These are phyloP conservation scores for Parambassis ranga DNA, from an alignment of 2,797 vertebrate species.

Conservation along the genomic window DNA sequence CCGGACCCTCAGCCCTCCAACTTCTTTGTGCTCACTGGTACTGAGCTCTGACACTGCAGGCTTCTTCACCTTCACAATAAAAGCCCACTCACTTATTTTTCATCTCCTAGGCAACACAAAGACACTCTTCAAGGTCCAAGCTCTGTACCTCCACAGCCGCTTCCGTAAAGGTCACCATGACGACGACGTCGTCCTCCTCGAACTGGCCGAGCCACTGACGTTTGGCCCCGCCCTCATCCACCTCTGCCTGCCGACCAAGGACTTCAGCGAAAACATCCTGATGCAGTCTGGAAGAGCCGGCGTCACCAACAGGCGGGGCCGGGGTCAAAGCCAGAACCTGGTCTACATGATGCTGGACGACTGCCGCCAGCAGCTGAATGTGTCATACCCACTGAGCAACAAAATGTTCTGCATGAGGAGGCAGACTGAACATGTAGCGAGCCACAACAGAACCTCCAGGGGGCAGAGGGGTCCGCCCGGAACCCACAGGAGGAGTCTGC, in stretches of 20 bases:
- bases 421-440: no score
- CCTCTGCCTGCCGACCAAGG: constrained; percentile 85
- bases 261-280: constrained; percentile 87
- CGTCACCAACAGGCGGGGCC: constrained; percentile 13
- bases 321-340: constrained; percentile 4
- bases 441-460: no score
- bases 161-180: constrained; percentile 63
- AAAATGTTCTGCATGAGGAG: constrained; percentile 87
- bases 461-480: not conserved
- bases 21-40: constrained; percentile 74
- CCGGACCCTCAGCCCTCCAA: not conserved
- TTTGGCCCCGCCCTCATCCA: constrained; percentile 73
- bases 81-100: no score
- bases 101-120: constrained; percentile 25
- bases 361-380: constrained; percentile 78
- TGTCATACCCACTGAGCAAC: constrained; percentile 81
- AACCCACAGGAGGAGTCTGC: not conserved
- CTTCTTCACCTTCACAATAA: no score
- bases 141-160: constrained; percentile 67
- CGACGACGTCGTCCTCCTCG: constrained; percentile 83
- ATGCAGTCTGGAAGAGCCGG: constrained; percentile 74
- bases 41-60: not conserved
- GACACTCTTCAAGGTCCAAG: not conserved
- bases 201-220: constrained; percentile 66
- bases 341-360: constrained; percentile 73